phyloP scores from a whole-genome alignment of 2,888 invertebrate genomes.

The Cheilosia urbana region DNA sequence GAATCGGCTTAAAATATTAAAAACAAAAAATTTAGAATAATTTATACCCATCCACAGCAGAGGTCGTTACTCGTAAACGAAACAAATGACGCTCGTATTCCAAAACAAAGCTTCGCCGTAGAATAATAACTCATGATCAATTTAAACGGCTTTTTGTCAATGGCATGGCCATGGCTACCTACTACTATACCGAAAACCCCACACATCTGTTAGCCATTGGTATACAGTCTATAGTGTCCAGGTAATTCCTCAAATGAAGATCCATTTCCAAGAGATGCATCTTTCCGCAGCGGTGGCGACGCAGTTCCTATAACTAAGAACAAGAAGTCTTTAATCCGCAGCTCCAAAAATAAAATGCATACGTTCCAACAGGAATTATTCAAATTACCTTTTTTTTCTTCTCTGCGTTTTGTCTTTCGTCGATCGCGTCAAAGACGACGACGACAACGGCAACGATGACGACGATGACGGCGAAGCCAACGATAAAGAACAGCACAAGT shows the following conservation, averaged over 20 bases:
- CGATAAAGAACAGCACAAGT: constrained; percentile 65
- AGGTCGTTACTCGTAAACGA: constrained; percentile 57
- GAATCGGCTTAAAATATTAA: constrained; percentile 66
- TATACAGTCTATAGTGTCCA: constrained; percentile 39
- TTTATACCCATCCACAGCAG: constrained; percentile 57
- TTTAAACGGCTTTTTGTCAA: constrained; percentile 73
- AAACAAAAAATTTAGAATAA: constrained; percentile 53
- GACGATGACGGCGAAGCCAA: constrained; percentile 16
- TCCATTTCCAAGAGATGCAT: constrained; percentile 40
- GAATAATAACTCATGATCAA: constrained; percentile 73
- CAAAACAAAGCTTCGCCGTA: constrained; percentile 56
- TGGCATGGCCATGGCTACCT: constrained; percentile 6
- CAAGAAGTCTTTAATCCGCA: constrained; percentile 55
- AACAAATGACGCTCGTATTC: constrained; percentile 18
- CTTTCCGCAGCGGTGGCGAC: constrained; percentile 7
- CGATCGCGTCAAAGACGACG: constrained; percentile 33
- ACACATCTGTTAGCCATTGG: constrained; percentile 41
- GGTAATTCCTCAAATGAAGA: constrained; percentile 50
- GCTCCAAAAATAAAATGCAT: constrained; percentile 58
- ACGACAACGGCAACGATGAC: not conserved
- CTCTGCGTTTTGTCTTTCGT: constrained; percentile 36
- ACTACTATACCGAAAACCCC: constrained; percentile 16
- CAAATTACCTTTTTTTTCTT: constrained; percentile 51
- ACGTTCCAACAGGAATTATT: constrained; percentile 45
- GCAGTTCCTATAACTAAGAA: constrained; percentile 26